Conservation (phyloP, 2,113 vertebrate genomes). For the Clinocottus analis region DNA sequence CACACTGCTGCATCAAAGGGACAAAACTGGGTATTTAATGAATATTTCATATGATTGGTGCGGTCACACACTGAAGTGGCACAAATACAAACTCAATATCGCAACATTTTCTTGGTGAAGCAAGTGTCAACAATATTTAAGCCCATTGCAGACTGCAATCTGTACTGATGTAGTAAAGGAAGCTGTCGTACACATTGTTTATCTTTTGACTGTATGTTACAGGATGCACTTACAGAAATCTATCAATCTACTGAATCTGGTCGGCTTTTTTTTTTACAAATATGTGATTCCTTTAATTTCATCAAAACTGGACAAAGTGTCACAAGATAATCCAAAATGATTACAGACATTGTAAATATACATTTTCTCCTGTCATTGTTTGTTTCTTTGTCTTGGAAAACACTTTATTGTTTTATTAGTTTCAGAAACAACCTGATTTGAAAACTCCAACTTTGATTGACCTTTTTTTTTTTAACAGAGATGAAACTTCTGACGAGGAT, state of each 20-base stretch:
- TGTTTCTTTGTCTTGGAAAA: background rate
- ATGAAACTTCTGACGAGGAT: background rate
- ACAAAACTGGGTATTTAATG: slow-evolving; percentile 48
- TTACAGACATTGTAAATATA: background rate
- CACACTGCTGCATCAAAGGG: slow-evolving; percentile 64
- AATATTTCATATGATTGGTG: slow-evolving; percentile 23
- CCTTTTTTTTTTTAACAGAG: too few relatives aligned
- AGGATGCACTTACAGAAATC: background rate
- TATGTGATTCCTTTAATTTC: background rate
- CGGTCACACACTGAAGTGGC: background rate
- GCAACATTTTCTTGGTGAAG: background rate
- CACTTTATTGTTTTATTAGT: background rate
- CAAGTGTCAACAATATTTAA: background rate
- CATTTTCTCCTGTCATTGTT: background rate
- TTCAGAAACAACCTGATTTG: background rate
- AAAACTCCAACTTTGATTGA: background rate
- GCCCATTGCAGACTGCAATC: background rate
- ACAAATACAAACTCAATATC: background rate
- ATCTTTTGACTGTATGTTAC: slow-evolving; percentile 11
- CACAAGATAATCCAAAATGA: background rate
- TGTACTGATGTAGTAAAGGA: slow-evolving; percentile 27
- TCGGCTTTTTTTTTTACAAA: slow-evolving; percentile 3
- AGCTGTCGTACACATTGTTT: slow-evolving; percentile 30
- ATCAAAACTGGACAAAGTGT: background rate
- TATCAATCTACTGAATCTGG: slow-evolving; percentile 9